Base-by-base conservation (phyloP, 2,888 invertebrate species). In the Clostera curtula region DNA sequence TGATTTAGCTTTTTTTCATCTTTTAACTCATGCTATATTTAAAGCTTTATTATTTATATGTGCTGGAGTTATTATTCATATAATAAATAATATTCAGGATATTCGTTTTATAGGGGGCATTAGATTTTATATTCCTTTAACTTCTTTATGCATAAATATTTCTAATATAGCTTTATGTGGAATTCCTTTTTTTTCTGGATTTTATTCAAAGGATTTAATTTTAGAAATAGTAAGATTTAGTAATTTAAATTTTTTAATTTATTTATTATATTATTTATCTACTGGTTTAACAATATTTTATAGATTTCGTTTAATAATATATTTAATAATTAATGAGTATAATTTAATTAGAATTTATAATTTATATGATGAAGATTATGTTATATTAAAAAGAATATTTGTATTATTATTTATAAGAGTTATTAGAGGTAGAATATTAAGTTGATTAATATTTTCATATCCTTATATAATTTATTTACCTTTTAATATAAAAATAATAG, bases 11-110 rank as follows among this genome's bases (percentile, higher is more conserved):
- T 90, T 89, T 86, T 90, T 90, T 86, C 91, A 91, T 86, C 69
- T 91, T 58, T 71, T 91, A 60, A 88, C 84, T 41, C 90, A 91
- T 86, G 91, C 90, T 36, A 83, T 92, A 73, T 91, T 92, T 89
- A 92, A 92, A 41, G 89, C 90, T 46, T 80, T 90, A 69, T 80
- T 90, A 66, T 91, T 91, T 87, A 85, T 91, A 56, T 89, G 90
- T 85, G 88, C 89, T 0, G 91, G 91, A 0, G 70, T 84, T 26
- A 76, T 90, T 72, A 91, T 92, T 86, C 89, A 90, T 82, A 80
- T 79, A 61, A 80, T 86, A 61, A 66, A 59, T 46, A 85, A 88
- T 77, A 79, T 56, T 53, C 91, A 91, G 64, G 90, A 91, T 88
- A 87, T 90, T 85, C 90, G 90, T 3, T 74, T 49, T 67, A 86